These are phyloP conservation scores for Dryadula phaetusa DNA, from an alignment of 2,888 invertebrate genomes.

Conservation along the genomic window DNA sequence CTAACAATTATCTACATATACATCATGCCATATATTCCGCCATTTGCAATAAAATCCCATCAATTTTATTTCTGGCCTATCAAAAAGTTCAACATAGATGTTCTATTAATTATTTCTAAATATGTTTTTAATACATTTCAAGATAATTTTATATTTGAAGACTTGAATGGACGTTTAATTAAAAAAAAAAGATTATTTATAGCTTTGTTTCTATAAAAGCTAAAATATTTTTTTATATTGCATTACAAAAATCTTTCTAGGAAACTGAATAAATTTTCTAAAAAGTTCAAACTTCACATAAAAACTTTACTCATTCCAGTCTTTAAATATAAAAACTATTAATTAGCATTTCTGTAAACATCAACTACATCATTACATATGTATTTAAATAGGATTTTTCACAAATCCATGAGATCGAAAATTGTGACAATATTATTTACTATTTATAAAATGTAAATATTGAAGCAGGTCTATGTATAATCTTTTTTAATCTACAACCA, in stretches of 20 bases:
- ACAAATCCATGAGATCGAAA: constrained; percentile 32
- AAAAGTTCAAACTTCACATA: no score
- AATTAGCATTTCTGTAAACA: constrained; percentile 4
- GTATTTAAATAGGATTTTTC: constrained; percentile 1
- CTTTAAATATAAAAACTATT: no score
- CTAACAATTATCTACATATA: constrained; percentile 17
- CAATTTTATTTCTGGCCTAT: constrained; percentile 2
- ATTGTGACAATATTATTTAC: constrained; percentile 28
- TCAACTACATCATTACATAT: background rate
- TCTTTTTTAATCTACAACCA: no score
- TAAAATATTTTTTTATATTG: no score
- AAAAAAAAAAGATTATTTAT: no score
- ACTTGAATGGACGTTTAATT: no score
- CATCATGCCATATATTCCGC: background rate
- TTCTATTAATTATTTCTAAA: background rate
- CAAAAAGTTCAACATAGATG: background rate
- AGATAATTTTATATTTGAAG: no score
- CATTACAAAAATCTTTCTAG: no score
- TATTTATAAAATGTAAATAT: constrained; percentile 9
- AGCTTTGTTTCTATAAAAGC: no score
- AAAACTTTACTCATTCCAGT: background rate
- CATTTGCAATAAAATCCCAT: background rate
- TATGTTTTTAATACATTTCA: no score
- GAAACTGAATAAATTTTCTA: no score
- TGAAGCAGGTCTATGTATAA: background rate